Conservation (phyloP, 2,888 invertebrate species). For the Mellilla xanthometata region DNA sequence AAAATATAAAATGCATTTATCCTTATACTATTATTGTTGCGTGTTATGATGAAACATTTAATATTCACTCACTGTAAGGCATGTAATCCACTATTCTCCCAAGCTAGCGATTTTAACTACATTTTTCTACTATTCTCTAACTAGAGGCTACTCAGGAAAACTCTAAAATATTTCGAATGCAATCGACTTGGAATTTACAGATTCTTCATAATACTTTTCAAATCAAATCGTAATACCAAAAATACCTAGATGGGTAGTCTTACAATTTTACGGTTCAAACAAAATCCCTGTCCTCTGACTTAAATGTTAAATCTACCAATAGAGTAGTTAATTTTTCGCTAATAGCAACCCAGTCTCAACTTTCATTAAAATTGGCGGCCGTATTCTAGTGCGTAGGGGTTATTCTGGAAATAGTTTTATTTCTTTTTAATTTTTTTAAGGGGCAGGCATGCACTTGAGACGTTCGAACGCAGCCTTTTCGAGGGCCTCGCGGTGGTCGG, state of each 20-base stretch:
- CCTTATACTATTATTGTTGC: conserved; percentile 31
- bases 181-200: conserved; percentile 8
- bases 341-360: conserved; percentile 33
- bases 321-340: conserved; percentile 23
- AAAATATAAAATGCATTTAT: conserved; percentile 23
- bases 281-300: conserved; percentile 14
- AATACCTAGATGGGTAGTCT: background rate
- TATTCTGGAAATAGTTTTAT: conserved; percentile 13
- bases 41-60: conserved; percentile 15
- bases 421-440: conserved; percentile 49
- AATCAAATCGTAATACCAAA: conserved; percentile 10
- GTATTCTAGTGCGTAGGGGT: conserved; percentile 27
- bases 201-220: conserved; percentile 14
- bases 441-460: conserved; percentile 88
- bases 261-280: conserved; percentile 1
- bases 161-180: conserved; percentile 5
- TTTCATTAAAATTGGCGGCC: conserved; percentile 21
- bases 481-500: conserved; percentile 90
- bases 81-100: conserved; percentile 6
- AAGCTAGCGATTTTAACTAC: conserved; percentile 16
- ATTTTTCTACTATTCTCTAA: background rate
- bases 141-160: conserved; percentile 6
- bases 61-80: conserved; percentile 22
- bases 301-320: conserved; percentile 24
- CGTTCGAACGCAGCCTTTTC: conserved; percentile 95